Percentiles rank a stretch among this genome's conserved stretches.
Conservation (phyloP, 2,888 invertebrate genomes). For the Eretmocerus hayati region DNA sequence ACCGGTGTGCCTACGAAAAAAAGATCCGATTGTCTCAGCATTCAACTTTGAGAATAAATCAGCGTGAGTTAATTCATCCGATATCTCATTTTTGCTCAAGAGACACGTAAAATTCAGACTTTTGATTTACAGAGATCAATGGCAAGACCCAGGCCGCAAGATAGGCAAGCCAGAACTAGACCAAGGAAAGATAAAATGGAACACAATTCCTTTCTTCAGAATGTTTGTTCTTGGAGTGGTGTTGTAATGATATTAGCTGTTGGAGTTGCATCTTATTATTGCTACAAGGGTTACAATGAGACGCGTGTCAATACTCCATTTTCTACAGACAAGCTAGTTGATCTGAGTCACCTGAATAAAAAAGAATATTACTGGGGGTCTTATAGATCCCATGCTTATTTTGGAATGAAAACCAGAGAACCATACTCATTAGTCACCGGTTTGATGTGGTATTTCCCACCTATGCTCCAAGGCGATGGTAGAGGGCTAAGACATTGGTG, state of each 20-base stretch:
- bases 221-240: neutral
- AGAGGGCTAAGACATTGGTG: constrained; percentile 86
- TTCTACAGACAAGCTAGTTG: constrained; percentile 69
- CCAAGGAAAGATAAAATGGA: neutral
- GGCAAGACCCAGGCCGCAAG: neutral
- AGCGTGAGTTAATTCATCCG: too few species aligned
- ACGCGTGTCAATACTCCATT: constrained; percentile 83
- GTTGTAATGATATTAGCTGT: constrained; percentile 35
- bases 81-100: too few species aligned
- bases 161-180: neutral
- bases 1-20: too few species aligned
- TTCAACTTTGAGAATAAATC: too few species aligned
- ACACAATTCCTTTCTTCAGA: neutral
- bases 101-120: too few species aligned
- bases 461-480: constrained; percentile 58
- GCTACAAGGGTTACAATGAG: constrained; percentile 77
- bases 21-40: too few species aligned
- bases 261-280: constrained; percentile 65
- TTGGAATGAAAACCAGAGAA: constrained; percentile 86
- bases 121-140: too few species aligned
- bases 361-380: constrained; percentile 89
- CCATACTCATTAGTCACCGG: constrained; percentile 86
- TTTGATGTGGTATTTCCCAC: constrained; percentile 92
- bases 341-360: constrained; percentile 61
- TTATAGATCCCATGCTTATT: constrained; percentile 81